Base-by-base conservation (phyloP, 2,113 vertebrate species). In the Corapipo altera region DNA sequence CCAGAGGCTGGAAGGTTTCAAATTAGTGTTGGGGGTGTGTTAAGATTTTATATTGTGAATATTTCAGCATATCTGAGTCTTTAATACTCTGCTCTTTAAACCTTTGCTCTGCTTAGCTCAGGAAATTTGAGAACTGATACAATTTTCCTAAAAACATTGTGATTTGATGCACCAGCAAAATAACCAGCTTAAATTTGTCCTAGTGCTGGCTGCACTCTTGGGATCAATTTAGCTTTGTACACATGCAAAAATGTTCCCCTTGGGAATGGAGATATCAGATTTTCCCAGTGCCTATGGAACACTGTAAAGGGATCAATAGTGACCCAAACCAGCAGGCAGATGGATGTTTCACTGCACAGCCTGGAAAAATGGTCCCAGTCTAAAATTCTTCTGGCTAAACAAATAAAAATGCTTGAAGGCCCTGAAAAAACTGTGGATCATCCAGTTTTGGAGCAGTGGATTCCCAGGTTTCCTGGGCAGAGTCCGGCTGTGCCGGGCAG, bases 211-310 rank as follows among this genome's bases (percentile, higher is more conserved):
- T 82, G 95, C 77, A 13, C 2, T 54, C 48, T 79, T 13, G 41
- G 22, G 74, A 96, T 95, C 94, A 71, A 89, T 96, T 89, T 28
- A 37, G 55, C 65, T 95, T 90, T 84, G 80, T 49, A 9, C 43
- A 80, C 55, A 93, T 43, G 74, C 65, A 88, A 26, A 94, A 88
- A 37, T 28, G 33, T 48, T 94, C 89, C 92, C 79, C 52, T 51
- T 57, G 80, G 92, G 95, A 92, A 85, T 15, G 65, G 37, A 15
- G 27, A 21, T 19, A 35, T 41, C 87, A 12, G 39, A 57, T 87
- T 87, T 91, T 61, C 51, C 77, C 77, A 21, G 15, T 24, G 78
- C 64, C 70, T 57, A 15, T 19, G 61, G 82, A 84, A 35, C 1
- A 2, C 57, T 12, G 8, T 15, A 27, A 35, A 52, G 46, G 44